phyloP scores from a whole-genome alignment of 2,113 vertebrate genomes.

The Grus americana region DNA sequence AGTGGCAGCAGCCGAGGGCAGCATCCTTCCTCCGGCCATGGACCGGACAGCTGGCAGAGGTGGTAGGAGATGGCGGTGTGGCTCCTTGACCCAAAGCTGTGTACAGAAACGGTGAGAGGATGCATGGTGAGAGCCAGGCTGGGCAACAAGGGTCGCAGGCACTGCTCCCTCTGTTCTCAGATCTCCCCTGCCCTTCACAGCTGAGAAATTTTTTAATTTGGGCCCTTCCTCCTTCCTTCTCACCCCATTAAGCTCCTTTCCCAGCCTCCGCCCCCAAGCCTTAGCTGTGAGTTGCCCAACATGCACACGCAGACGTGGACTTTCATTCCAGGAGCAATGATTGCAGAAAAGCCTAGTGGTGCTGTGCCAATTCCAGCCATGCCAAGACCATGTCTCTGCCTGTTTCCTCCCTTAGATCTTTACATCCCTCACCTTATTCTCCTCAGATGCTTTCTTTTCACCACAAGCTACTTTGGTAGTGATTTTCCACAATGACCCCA shows the following conservation, averaged over 20 bases:
- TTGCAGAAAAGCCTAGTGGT: neutral
- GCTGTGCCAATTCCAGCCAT: neutral
- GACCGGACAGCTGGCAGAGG: neutral
- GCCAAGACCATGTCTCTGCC: neutral
- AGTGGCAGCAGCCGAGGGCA: neutral
- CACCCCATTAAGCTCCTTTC: neutral
- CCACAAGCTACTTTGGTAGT: neutral
- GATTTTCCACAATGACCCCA: neutral
- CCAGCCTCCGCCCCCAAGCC: neutral
- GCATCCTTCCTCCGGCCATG: fast-evolving
- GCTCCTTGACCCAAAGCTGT: fast-evolving
- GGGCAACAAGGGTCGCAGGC: neutral
- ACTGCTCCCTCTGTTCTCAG: neutral
- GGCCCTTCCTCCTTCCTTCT: neutral
- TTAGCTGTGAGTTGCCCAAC: neutral
- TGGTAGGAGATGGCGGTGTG: neutral
- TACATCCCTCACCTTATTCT: neutral
- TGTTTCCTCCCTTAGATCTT: neutral
- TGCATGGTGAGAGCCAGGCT: fast-evolving
- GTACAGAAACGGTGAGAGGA: fast-evolving
- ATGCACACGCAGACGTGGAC: neutral
- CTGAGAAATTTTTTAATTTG: neutral
- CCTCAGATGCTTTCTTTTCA: neutral
- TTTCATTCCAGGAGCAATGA: neutral
- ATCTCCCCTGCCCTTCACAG: neutral